These are phyloP conservation scores for Lethenteron camtschaticum DNA, from an alignment of 2,113 vertebrate genomes.

Conservation along the genomic window DNA sequence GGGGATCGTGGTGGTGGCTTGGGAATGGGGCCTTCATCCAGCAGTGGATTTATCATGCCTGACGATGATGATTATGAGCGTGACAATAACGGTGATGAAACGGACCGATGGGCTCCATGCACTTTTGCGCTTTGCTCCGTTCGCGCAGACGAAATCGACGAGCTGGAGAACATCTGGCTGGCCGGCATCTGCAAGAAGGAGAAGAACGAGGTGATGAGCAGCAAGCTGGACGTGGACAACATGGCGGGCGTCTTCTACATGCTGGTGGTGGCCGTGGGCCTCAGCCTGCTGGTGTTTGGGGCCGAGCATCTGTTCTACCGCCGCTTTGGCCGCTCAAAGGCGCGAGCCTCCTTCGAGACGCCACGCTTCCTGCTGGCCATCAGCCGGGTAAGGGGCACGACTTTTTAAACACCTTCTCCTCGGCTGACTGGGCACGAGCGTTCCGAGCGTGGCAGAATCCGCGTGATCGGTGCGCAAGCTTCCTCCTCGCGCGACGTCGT, in stretches of 20 bases:
- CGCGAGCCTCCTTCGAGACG: constrained; percentile 27
- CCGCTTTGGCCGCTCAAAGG: constrained; percentile 66
- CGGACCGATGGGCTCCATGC: too few species aligned
- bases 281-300: constrained; percentile 76
- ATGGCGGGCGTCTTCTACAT: constrained; percentile 99
- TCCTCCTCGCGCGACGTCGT: too few species aligned
- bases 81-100: too few species aligned
- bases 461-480: too few species aligned
- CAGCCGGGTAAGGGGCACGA: constrained; percentile 42
- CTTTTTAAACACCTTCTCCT: too few species aligned
- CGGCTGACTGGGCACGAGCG: too few species aligned
- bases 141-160: constrained; percentile 62
- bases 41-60: too few species aligned
- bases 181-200: constrained; percentile 92
- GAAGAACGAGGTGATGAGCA: constrained; percentile 97
- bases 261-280: constrained; percentile 91
- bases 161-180: constrained; percentile 87
- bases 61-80: too few species aligned
- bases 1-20: too few species aligned
- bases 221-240: constrained; percentile 93
- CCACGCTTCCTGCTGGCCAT: constrained; percentile 73
- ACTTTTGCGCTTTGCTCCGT: too few species aligned
- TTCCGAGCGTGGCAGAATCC: too few species aligned
- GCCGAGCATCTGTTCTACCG: constrained; percentile 94
- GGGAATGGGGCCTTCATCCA: too few species aligned